Percentiles rank a stretch among this genome's conserved stretches.
Evolutionary conservation across 1,140 invertebrate genomes (phyloP).

Genomic region (Augochlora pura): DNA sequence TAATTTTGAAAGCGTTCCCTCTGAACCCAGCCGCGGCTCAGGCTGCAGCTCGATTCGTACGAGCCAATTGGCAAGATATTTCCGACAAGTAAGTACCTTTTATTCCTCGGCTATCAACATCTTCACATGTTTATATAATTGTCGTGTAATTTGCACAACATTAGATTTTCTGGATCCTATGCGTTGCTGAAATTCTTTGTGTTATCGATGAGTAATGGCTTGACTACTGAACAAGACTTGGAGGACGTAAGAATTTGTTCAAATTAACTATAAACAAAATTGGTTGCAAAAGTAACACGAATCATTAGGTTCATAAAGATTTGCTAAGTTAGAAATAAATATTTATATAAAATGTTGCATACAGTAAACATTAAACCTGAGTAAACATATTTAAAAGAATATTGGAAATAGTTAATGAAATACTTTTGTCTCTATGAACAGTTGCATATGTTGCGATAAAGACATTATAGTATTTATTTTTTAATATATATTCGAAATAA

Average conservation of each 20-base stretch:
- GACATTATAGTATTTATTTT: too few relatives aligned
- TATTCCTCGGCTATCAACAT: too few relatives aligned
- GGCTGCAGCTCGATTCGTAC: constrained; percentile 66
- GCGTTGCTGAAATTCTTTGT: constrained; percentile 67
- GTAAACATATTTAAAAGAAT: too few relatives aligned
- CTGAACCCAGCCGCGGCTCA: constrained; percentile 68
- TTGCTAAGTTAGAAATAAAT: too few relatives aligned
- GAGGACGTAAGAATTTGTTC: constrained; percentile 64
- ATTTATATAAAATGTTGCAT: background rate
- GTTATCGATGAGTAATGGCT: constrained; percentile 61
- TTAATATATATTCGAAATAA: too few relatives aligned
- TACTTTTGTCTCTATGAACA: too few relatives aligned
- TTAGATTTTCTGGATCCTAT: constrained; percentile 65
- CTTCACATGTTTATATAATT: too few relatives aligned
- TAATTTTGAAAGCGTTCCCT: constrained; percentile 67
- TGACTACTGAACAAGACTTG: constrained; percentile 70
- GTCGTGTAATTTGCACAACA: constrained; percentile 12
- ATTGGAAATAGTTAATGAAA: too few relatives aligned
- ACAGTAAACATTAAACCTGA: too few relatives aligned
- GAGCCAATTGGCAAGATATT: constrained; percentile 69
- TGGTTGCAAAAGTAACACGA: background rate
- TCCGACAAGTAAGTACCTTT: constrained; percentile 56
- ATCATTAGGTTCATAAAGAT: background rate
- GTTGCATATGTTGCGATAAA: too few relatives aligned
- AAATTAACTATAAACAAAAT: constrained; percentile 1